phyloP scores from a whole-genome alignment of 2,888 invertebrate genomes.

The Carterocephalus palaemon region DNA sequence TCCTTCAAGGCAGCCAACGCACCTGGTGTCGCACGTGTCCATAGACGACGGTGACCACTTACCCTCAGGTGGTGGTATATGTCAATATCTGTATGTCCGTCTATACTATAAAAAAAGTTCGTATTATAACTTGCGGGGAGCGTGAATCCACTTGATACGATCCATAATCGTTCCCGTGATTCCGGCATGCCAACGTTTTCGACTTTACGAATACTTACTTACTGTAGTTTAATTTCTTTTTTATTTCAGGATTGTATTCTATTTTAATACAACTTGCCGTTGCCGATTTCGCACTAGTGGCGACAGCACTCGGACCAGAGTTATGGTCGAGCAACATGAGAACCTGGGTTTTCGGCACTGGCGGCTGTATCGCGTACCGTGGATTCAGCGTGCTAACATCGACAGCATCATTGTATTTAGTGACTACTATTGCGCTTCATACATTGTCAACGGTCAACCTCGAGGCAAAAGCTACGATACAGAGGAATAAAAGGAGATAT shows the following conservation, averaged over 20 bases:
- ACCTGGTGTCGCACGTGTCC: too few relatives aligned
- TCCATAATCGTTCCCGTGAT: too few relatives aligned
- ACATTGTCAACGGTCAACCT: conserved; percentile 76
- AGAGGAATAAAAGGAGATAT: conserved; percentile 52
- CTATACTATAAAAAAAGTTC: too few relatives aligned
- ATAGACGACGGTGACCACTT: too few relatives aligned
- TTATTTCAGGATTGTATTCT: conserved; percentile 72
- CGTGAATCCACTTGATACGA: conserved; percentile 8
- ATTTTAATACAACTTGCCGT: conserved; percentile 75
- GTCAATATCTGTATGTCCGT: neutral
- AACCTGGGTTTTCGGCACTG: conserved; percentile 73
- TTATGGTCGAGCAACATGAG: conserved; percentile 70
- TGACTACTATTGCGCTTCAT: conserved; percentile 78
- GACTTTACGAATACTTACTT: too few relatives aligned
- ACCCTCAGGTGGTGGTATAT: too few relatives aligned
- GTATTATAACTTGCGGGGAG: neutral
- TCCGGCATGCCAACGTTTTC: too few relatives aligned
- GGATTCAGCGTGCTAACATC: conserved; percentile 77
- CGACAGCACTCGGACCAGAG: conserved; percentile 69
- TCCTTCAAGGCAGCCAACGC: too few relatives aligned
- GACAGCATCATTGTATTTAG: conserved; percentile 77
- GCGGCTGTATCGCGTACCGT: conserved; percentile 73
- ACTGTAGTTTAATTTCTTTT: too few relatives aligned
- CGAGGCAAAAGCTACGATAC: conserved; percentile 57
- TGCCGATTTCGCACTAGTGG: conserved; percentile 69